These are phyloP conservation scores for Philaethria dido DNA, from an alignment of 2,888 invertebrate species.

Conservation along the genomic window DNA sequence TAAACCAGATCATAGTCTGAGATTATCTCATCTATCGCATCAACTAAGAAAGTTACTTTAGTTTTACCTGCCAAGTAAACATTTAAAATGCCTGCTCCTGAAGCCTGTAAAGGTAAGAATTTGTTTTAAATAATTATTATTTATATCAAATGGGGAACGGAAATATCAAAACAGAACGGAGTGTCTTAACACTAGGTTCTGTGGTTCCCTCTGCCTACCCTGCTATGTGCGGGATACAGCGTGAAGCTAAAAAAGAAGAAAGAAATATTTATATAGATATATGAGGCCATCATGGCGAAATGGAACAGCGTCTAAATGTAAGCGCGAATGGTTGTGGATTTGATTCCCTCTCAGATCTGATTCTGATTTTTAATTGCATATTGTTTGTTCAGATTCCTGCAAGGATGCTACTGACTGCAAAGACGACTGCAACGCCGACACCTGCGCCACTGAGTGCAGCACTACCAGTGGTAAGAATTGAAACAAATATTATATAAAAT, in stretches of 20 bases:
- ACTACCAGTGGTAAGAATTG: constrained; percentile 34
- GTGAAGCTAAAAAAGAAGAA: too few species aligned
- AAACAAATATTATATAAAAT: neutral
- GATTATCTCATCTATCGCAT: constrained; percentile 17
- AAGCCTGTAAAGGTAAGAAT: constrained; percentile 81
- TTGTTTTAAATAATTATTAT: neutral
- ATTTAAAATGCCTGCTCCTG: constrained; percentile 81
- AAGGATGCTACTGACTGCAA: constrained; percentile 65
- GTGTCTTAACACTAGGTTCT: too few species aligned
- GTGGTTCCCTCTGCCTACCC: too few species aligned
- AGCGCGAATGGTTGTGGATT: too few species aligned
- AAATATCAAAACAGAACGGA: too few species aligned
- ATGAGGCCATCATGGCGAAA: too few species aligned
- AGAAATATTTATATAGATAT: too few species aligned
- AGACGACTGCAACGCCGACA: constrained; percentile 53
- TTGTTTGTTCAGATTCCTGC: constrained; percentile 60
- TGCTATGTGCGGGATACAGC: too few species aligned
- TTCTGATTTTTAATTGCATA: too few species aligned
- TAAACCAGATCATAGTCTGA: constrained; percentile 45
- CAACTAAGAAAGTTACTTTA: neutral
- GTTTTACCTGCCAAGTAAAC: constrained; percentile 12
- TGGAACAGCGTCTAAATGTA: too few species aligned
- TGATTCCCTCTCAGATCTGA: too few species aligned
- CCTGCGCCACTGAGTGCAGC: constrained; percentile 54
- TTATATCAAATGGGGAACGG: too few species aligned